These are phyloP conservation scores for Microctenopoma stevenorrisi DNA, from an alignment of 2,797 vertebrate species.

Conservation along the genomic window DNA sequence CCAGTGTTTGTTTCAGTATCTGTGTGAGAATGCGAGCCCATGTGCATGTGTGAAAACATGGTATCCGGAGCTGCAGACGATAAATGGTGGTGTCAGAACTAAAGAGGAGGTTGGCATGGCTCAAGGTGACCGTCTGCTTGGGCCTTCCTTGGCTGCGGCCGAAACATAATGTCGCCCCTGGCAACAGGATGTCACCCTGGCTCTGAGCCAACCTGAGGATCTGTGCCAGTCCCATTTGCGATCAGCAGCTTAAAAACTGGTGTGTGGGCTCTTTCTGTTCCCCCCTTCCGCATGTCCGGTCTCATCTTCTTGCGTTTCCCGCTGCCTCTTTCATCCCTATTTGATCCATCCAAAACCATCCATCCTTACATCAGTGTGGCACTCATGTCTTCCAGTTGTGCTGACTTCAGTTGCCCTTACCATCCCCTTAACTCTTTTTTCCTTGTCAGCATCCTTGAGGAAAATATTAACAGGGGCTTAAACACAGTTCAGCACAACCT, in stretches of 20 bases:
- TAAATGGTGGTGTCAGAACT: constrained; percentile 80
- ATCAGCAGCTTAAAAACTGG: constrained; percentile 69
- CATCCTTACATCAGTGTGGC: constrained; percentile 5
- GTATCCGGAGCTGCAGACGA: constrained; percentile 65
- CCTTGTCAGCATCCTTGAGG: constrained; percentile 18
- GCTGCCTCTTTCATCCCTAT: constrained; percentile 34
- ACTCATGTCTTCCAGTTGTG: constrained; percentile 55
- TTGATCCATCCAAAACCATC: constrained; percentile 39
- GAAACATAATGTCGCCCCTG: constrained; percentile 80
- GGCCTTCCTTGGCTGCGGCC: constrained; percentile 72
- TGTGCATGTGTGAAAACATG: constrained; percentile 47
- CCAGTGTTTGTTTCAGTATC: constrained; percentile 45
- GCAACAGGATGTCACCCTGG: constrained; percentile 83
- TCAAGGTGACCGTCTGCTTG: constrained; percentile 87
- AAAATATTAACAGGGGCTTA: constrained; percentile 23
- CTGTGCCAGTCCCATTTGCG: constrained; percentile 70
- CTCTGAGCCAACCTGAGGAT: constrained; percentile 74
- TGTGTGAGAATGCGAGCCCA: constrained; percentile 30
- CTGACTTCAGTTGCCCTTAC: constrained; percentile 32
- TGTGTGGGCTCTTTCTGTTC: constrained; percentile 52
- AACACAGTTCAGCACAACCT: constrained; percentile 1
- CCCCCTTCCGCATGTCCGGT: constrained; percentile 26
- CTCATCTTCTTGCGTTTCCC: constrained; percentile 48
- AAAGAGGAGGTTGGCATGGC: constrained; percentile 78
- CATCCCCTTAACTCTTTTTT: constrained; percentile 17